phyloP scores from a whole-genome alignment of 23 tunicate genomes.

The Trididemnum miniatum region DNA sequence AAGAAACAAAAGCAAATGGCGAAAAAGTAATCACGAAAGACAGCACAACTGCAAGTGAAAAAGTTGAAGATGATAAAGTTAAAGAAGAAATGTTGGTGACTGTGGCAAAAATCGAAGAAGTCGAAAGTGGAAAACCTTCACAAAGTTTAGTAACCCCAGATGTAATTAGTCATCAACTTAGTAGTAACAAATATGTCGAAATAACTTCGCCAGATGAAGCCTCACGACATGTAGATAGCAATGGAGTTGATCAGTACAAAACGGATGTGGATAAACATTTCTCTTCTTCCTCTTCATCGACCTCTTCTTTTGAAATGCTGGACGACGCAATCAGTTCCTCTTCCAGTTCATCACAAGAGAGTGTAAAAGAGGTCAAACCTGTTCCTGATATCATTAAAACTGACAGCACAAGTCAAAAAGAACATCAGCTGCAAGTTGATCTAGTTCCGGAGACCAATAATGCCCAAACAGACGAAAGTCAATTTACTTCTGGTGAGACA shows the following conservation, averaged over 20 bases:
- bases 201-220: background rate
- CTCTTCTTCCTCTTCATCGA: background rate
- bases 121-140: background rate
- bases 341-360: background rate
- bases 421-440: background rate
- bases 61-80: background rate
- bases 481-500: background rate
- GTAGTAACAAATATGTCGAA: background rate
- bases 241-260: background rate
- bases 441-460: too few relatives aligned
- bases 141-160: too few relatives aligned
- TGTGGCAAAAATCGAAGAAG: background rate
- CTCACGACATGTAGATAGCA: background rate
- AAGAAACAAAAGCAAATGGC: background rate
- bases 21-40: too few relatives aligned
- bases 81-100: background rate
- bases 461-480: background rate
- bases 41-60: too few relatives aligned
- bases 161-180: background rate
- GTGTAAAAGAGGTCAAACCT: background rate
- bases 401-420: background rate
- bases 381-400: background rate
- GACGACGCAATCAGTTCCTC: background rate
- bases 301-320: conserved; percentile 2
- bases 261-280: too few relatives aligned